Conservation (phyloP, 2,888 invertebrate genomes). For the Alloscopus bannaensis region DNA sequence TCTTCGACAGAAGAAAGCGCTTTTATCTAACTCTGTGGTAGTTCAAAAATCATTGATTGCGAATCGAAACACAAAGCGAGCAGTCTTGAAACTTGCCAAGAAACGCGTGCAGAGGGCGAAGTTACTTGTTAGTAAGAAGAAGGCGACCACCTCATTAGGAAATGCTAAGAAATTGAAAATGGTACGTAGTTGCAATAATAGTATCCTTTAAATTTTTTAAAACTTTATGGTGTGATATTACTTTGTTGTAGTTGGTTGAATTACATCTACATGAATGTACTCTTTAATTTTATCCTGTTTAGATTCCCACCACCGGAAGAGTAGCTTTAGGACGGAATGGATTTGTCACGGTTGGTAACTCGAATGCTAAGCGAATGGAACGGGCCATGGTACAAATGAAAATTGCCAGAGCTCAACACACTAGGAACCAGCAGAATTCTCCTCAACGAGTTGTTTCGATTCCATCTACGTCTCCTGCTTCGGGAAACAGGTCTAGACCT, state of each 20-base stretch:
- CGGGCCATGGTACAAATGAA: constrained; percentile 66
- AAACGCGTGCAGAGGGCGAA: constrained; percentile 66
- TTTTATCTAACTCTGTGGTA: neutral
- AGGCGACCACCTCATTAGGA: neutral
- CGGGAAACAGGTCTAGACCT: constrained; percentile 26
- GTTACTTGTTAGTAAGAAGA: constrained; percentile 47
- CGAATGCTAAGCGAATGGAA: constrained; percentile 59
- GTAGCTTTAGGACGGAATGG: constrained; percentile 62
- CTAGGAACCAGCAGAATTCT: constrained; percentile 48
- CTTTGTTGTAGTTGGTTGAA: too few relatives aligned
- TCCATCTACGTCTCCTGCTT: constrained; percentile 22
- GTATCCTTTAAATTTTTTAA: neutral
- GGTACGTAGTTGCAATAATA: constrained; percentile 24
- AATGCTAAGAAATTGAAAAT: constrained; percentile 39
- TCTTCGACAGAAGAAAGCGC: neutral
- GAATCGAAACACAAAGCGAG: constrained; percentile 36
- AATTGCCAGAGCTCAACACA: constrained; percentile 66
- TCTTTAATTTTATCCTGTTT: constrained; percentile 14
- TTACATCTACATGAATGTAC: neutral
- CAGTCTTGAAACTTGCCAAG: constrained; percentile 62
- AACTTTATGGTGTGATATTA: neutral
- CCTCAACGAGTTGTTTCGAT: constrained; percentile 28
- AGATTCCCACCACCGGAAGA: constrained; percentile 45
- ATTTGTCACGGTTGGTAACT: constrained; percentile 62
- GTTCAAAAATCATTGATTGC: neutral